Evolutionary conservation across 2,888 invertebrate genomes (phyloP), one percentile per base, ranked within the genome.

Genomic region (Chorisops tibialis): DNA sequence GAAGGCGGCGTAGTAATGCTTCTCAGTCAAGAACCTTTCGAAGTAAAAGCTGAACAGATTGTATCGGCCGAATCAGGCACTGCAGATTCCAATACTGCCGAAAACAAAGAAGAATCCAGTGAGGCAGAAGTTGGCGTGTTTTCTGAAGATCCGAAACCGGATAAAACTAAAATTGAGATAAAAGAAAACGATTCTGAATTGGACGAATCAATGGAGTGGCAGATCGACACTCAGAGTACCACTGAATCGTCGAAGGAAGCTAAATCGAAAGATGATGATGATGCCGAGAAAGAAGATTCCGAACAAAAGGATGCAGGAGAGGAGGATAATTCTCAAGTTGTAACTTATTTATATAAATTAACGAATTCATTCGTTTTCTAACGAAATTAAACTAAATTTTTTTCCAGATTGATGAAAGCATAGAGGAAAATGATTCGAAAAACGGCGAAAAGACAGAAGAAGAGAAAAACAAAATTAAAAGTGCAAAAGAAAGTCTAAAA

Each of bases 1-100:
- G 73, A 73, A 2, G 75, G 74, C 11, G 72, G 71, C 22, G 75
- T 78, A 16, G 78, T 78, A 0, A 78, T 79, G 78, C 76, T 79
- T 5, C 69, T 78, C 12, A 76, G 75, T 62, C 61, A 68, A 62
- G 77, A 77, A 39, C 67, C 68, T 14, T 64, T 63, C 21, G 59
- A 41, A 38, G 12, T 38, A 30, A 37, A 41, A 59, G 18, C 18
- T 7, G 30, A n/a, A n/a, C 19, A 48, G 4, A 6, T n/a, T n/a
- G n/a, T n/a, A 9, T 14, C 41, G 22, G 59, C 22, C n/a, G 59
- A 59, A 9, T 30, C n/a, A 11, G n/a, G n/a, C n/a, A 22, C 11
- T 18, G 19, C 7, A 6, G 6, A n/a, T 5, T 1, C 14, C 6
- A 30, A 30, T 14, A 12, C 30, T 9, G 1, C 24, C 22, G 24